Evolutionary conservation across 30 jellyfish, hydroid and myxozoan genomes (phyloP), one percentile per base, ranked within the genome.

Genomic region (Euphysa ruthae): DNA sequence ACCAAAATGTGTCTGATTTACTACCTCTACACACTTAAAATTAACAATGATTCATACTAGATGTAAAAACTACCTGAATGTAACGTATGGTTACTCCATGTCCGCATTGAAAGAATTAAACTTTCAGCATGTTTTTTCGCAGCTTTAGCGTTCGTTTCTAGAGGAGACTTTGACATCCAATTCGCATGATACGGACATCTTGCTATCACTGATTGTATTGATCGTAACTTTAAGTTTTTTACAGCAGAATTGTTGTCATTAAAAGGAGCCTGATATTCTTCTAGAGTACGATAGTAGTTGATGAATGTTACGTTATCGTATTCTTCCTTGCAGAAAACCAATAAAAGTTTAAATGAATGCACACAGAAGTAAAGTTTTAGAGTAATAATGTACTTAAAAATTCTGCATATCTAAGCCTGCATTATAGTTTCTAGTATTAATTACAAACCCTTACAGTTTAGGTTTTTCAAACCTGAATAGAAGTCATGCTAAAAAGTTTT

Each of bases 51-150:
- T n/a, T n/a, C n/a, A n/a, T n/a, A n/a, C n/a, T n/a, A n/a, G n/a
- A n/a, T n/a, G n/a, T n/a, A n/a, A n/a, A 4, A 46, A 2, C 19
- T 70, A 80, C 93, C 93, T 43, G 93, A 49, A 44, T 24, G 64
- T 25, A 80, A 70, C 1, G 93, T 58, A 28, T 70, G 77, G 42
- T 70, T 80, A 38, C 93, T 80, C 87, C 88, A 80, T 3, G 88
- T 54, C 24, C 88, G 81, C 10, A 63, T 49, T 14, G 87, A 38
- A 19, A 65, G 69, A 0, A 80, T 70, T n/a, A 28, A 80, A 69
- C 75, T 38, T 1, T 63, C 71, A 6, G 93, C 93, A 60, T 80
- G 82, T 46, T 71, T 54, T 56, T 35, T 43, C 57, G 63, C 73
- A 12, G 87, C 65, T 55, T 70, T 87, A 4, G 80, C 82, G 1